Evolutionary conservation across 2,113 vertebrate species (phyloP).

Genomic region (Smithornis capensis): DNA sequence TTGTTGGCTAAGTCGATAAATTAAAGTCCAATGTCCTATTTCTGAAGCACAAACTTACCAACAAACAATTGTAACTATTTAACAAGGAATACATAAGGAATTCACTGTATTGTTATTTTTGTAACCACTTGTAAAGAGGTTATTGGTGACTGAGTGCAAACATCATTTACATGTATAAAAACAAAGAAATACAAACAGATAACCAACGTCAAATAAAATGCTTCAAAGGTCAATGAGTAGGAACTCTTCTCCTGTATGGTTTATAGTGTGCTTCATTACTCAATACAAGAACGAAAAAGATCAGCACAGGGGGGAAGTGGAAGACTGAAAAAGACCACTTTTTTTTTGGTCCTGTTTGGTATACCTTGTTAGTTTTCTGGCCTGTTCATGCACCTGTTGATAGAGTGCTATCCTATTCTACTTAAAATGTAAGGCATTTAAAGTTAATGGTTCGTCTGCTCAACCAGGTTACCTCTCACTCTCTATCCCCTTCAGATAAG

Average conservation of each 20-base stretch:
- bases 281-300: neutral
- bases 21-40: neutral
- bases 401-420: neutral
- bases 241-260: neutral
- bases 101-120: neutral
- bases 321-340: neutral
- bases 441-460: neutral
- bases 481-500: neutral
- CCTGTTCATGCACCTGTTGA: neutral
- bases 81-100: neutral
- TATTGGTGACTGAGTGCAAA: neutral
- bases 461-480: neutral
- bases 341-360: neutral
- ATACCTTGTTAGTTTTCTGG: neutral
- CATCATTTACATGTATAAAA: neutral
- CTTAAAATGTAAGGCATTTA: neutral
- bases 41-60: neutral
- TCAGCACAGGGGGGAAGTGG: neutral
- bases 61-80: neutral
- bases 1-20: neutral
- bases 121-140: neutral
- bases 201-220: neutral
- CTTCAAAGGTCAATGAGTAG: neutral
- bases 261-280: neutral
- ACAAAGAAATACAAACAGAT: neutral